phyloP scores from a whole-genome alignment of 2,888 invertebrate species.

The Diarsia rubi region DNA sequence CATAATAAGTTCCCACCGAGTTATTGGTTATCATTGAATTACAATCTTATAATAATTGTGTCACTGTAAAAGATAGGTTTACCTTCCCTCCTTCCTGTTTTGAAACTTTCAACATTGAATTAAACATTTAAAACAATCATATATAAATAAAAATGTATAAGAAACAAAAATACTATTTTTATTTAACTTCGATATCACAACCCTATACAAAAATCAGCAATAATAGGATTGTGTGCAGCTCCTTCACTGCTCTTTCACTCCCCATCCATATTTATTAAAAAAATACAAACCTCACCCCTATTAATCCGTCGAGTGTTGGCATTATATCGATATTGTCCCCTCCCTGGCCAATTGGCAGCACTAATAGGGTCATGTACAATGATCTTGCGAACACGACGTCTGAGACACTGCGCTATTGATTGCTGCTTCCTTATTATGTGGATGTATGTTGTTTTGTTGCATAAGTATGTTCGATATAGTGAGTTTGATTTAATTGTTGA shows the following conservation, averaged over 20 bases:
- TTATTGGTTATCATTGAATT: neutral
- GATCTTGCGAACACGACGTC: conserved; percentile 55
- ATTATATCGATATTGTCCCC: conserved; percentile 46
- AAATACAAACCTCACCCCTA: conserved; percentile 40
- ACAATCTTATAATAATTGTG: no score
- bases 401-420: conserved; percentile 57
- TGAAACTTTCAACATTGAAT: neutral
- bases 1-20: neutral
- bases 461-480: neutral
- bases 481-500: neutral
- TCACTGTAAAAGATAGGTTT: no score
- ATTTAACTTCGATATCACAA: neutral
- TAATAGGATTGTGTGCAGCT: conserved; percentile 23
- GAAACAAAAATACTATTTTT: neutral
- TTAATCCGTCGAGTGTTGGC: conserved; percentile 31
- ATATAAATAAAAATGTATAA: neutral
- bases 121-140: neutral
- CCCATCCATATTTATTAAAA: conserved; percentile 24
- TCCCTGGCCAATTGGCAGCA: conserved; percentile 51
- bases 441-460: neutral
- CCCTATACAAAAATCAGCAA: conserved; percentile 12
- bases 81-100: no score
- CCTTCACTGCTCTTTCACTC: conserved; percentile 10
- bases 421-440: conserved; percentile 46
- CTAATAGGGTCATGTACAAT: conserved; percentile 60